Evolutionary conservation across 2,113 vertebrate genomes (phyloP), one percentile per base, ranked within the genome.

Genomic region (Cynocephalus volans): DNA sequence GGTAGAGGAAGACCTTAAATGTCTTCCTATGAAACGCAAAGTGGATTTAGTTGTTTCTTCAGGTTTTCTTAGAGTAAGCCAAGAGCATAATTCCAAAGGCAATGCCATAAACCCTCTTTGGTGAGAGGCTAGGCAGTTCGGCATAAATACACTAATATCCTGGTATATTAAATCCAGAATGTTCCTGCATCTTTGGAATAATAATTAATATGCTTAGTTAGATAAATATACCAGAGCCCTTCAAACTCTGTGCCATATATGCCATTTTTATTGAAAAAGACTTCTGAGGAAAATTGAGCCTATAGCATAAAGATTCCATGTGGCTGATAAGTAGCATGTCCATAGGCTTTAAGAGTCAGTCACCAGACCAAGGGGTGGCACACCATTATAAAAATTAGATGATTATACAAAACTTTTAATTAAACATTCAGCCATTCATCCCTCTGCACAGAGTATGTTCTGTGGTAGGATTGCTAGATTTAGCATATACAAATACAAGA

Each of bases 301-400:
- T 73, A 6, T 4, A 62, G 18, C 10, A 11, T 67, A 81, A 15
- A 48, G 15, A 73, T 64, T 45, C n/a, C 41, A 7, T 21, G 5
- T 88, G 23, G 26, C 60, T 54, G 12, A 24, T 50, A 45, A 79
- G 8, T 48, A 86, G n/a, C 5, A 21, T n/a, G 54, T n/a, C 6
- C 2, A 19, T 21, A 36, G 8, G 11, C 26, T 65, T 94, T 70
- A 64, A 48, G 48, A 76, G 1, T 79, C 41, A 76, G 1, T 79
- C 41, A 21, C 8, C 8, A 93, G 21, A 48, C 36, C 6, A 33
- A 26, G 14, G 19, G 1, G 65, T 82, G 21, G 48, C 13, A 36
- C 24, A n/a, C 1, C 41, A 14, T 64, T 95, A 64, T 87, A 60
- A 93, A 92, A 90, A 64, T 65, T 4, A 82, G 73, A 93, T n/a